Conservation (phyloP, 2,113 vertebrate genomes). For the Chitala chitala region DNA sequence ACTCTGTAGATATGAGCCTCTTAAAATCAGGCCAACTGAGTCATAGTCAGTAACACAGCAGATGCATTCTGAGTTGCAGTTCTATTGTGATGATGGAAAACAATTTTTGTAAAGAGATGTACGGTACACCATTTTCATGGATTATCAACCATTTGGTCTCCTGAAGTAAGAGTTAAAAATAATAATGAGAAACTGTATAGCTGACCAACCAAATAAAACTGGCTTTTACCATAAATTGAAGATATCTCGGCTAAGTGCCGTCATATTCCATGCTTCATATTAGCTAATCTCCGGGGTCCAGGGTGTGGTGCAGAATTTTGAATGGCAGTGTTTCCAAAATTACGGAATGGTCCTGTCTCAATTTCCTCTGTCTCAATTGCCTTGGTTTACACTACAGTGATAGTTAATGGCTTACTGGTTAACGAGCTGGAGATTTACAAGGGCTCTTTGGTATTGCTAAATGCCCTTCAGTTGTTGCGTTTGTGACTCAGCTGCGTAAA, state of each 20-base stretch:
- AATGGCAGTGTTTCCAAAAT: too few relatives aligned
- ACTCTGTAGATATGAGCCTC: conserved; percentile 14
- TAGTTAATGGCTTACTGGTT: too few relatives aligned
- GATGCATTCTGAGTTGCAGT: not conserved
- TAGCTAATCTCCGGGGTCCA: not conserved
- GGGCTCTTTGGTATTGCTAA: too few relatives aligned
- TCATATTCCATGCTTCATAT: not conserved
- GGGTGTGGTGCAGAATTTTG: too few relatives aligned
- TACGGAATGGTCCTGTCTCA: too few relatives aligned
- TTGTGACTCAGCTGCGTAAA: conserved; percentile 2
- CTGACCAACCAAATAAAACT: not conserved
- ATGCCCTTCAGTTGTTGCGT: too few relatives aligned
- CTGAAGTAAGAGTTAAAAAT: not conserved
- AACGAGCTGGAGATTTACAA: too few relatives aligned
- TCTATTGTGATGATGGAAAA: not conserved
- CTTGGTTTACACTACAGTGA: too few relatives aligned
- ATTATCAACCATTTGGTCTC: not conserved
- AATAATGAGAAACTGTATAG: conserved; percentile 5
- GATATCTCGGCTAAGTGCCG: not conserved
- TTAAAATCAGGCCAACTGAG: not conserved
- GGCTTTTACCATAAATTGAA: not conserved
- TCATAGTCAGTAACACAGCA: conserved; percentile 4
- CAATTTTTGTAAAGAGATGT: not conserved
- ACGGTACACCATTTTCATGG: not conserved
- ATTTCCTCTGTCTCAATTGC: too few relatives aligned